Conservation (phyloP, 2,113 vertebrate genomes). For the Anthoscopus minutus region DNA sequence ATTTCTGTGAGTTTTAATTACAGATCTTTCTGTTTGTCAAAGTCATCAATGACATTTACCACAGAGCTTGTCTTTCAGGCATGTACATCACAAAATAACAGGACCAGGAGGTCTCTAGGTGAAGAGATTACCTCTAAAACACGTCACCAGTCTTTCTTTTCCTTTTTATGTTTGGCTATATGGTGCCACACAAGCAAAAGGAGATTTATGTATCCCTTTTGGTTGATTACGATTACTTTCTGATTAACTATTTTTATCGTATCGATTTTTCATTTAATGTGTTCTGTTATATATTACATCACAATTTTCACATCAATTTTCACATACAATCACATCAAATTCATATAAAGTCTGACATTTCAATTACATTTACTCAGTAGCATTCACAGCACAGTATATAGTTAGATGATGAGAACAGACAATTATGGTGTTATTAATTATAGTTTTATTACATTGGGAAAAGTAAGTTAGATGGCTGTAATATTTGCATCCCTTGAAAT, state of each 20-base stretch:
- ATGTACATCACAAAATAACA: background rate
- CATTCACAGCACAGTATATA: background rate
- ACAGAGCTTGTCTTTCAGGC: background rate
- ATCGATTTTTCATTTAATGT: background rate
- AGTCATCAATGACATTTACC: background rate
- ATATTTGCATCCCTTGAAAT: background rate
- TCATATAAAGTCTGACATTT: slow-evolving; percentile 15
- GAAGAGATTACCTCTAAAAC: background rate
- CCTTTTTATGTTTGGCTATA: background rate
- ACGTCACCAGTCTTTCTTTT: background rate
- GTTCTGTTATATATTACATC: background rate
- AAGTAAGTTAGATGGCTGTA: background rate
- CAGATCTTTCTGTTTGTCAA: background rate
- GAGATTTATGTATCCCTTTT: background rate
- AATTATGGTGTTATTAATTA: background rate
- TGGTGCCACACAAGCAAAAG: background rate
- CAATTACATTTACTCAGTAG: background rate
- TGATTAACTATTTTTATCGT: slow-evolving; percentile 5
- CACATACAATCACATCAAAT: too few species aligned
- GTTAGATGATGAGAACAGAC: background rate
- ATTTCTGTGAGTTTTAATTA: slow-evolving; percentile 1
- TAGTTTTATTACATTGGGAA: background rate
- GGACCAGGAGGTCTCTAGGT: background rate
- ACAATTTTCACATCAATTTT: too few species aligned
- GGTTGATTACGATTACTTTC: background rate